These are phyloP conservation scores for Papilio xuthus DNA, from an alignment of 1,140 invertebrate genomes.

Conservation along the genomic window DNA sequence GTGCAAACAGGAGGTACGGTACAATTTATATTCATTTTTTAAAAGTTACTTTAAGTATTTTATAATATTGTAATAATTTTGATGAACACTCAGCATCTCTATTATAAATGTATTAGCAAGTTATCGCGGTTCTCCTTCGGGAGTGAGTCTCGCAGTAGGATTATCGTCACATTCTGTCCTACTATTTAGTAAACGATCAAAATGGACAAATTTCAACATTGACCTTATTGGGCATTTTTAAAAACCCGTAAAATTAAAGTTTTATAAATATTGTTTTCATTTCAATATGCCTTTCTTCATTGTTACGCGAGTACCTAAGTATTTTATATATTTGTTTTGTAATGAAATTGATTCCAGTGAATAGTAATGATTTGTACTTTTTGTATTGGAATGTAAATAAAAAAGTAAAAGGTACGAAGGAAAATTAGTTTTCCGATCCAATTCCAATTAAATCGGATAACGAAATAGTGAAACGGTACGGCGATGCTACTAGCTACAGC, in stretches of 20 bases:
- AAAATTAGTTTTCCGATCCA: neutral
- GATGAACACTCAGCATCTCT: too few relatives aligned
- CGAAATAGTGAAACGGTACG: constrained; percentile 2
- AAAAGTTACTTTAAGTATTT: too few relatives aligned
- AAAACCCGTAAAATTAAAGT: neutral
- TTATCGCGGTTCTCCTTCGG: neutral
- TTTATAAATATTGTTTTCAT: neutral
- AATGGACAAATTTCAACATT: neutral
- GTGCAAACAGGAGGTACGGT: neutral
- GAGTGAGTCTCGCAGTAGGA: neutral
- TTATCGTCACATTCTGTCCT: neutral
- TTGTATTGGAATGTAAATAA: neutral
- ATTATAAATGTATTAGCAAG: neutral
- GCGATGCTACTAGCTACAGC: neutral
- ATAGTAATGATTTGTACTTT: neutral
- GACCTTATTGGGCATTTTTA: neutral
- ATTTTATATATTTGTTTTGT: neutral
- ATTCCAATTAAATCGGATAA: constrained; percentile 9
- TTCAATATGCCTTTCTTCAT: neutral
- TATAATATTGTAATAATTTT: too few relatives aligned
- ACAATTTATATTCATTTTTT: neutral
- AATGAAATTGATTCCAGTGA: neutral
- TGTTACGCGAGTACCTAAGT: neutral
- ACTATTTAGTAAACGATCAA: neutral
- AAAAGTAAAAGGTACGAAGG: neutral